Evolutionary conservation across 2,113 vertebrate species (phyloP).

Genomic region (Meriones unguiculatus): DNA sequence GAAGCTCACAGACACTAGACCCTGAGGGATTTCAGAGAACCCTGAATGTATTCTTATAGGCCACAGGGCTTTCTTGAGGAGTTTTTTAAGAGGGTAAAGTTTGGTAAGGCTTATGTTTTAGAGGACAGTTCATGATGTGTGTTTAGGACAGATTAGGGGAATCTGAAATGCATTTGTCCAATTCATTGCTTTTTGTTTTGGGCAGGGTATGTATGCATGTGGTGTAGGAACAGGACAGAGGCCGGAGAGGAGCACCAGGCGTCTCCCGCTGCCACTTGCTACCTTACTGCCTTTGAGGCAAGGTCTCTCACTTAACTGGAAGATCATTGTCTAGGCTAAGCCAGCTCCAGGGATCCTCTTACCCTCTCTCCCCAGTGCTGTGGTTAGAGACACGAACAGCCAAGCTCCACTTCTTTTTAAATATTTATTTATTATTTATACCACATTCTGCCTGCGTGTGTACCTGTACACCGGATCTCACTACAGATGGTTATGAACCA

Average conservation of each 20-base stretch:
- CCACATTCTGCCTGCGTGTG: too few species aligned
- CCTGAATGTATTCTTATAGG: neutral
- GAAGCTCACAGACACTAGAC: neutral
- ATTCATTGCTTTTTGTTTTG: neutral
- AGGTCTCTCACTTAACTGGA: neutral
- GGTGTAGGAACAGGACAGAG: neutral
- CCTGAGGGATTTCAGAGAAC: neutral
- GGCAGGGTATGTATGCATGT: neutral
- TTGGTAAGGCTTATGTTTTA: neutral
- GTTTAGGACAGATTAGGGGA: neutral
- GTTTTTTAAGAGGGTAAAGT: neutral
- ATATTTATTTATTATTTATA: too few species aligned
- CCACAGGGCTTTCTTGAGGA: neutral
- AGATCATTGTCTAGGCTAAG: neutral
- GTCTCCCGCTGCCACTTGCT: neutral
- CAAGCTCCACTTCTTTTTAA: neutral
- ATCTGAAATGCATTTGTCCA: neutral
- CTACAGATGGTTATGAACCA: too few species aligned
- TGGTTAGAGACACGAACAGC: neutral
- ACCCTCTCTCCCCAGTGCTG: neutral
- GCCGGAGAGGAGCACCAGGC: neutral
- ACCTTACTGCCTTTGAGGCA: neutral
- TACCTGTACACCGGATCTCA: too few species aligned
- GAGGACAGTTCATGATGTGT: neutral
- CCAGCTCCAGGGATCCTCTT: neutral